Evolutionary conservation across 2,113 vertebrate species (phyloP), one percentile per base, ranked within the genome.

Genomic region (Dolichallabes microphthalmus): DNA sequence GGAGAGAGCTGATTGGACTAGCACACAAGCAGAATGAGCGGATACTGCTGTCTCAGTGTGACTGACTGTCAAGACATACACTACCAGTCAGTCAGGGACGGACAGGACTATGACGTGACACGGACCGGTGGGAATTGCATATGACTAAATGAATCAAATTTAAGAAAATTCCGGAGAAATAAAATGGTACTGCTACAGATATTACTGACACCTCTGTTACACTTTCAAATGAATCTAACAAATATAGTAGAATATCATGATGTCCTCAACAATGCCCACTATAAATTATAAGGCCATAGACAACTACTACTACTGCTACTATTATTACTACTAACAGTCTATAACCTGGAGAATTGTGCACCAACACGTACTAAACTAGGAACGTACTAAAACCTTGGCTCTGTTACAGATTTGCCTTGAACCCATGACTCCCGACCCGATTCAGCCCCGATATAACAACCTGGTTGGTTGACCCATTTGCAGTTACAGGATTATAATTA

Each of bases 381-480:
- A 15, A 39, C 15, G 5, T 35, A 19, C 32, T 57, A 30, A 77
- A 7, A 30, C 1, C 39, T 45, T 63, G 78, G 57, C 57, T 63
- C 25, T 14, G 39, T 50, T 39, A 80, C 78, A 63, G 78, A 63
- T 75, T 81, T 45, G 60, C 7, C 12, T 63, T 63, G 60, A 80
- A 27, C 50, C n/a, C 63, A 22, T 55, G 27, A 35, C 20, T 5
- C 39, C 2, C 25, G 7, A 20, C 30, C 76, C 30, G 19, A 79
- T 60, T 35, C 30, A 60, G 30, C 27, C 55, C 76, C 5, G 17
- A 55, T 35, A 66, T 22, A 20, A 14, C 4, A 22, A 35, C 30
- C 12, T 81, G 89, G 90, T 93, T 91, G 88, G 27, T 13, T 58
- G 55, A 60, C 55, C 89, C 86, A 89, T 85, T 84, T 85, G 87